phyloP scores from a whole-genome alignment of 1,140 invertebrate species.

The Pseudoatta argentina region DNA sequence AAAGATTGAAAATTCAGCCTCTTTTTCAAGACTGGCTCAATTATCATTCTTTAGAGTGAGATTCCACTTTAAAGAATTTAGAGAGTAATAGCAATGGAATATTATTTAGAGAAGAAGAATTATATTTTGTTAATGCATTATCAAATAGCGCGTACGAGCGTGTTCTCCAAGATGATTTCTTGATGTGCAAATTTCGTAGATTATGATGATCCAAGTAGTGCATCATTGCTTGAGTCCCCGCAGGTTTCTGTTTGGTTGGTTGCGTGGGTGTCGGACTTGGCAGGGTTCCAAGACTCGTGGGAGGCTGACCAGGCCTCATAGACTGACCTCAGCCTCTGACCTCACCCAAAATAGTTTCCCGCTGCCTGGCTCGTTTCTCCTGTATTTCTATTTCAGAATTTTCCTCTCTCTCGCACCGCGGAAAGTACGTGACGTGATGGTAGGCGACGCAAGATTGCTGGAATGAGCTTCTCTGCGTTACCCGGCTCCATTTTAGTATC shows the following conservation, averaged over 20 bases:
- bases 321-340: slow-evolving; percentile 87
- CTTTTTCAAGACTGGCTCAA: too few species aligned
- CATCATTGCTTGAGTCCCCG: slow-evolving; percentile 73
- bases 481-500: not conserved
- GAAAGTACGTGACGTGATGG: slow-evolving; percentile 16
- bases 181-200: slow-evolving; percentile 67
- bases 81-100: not conserved
- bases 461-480: slow-evolving; percentile 13
- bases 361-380: slow-evolving; percentile 73
- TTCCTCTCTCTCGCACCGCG: slow-evolving; percentile 68
- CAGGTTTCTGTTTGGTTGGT: slow-evolving; percentile 69
- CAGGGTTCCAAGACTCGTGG: slow-evolving; percentile 85
- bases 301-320: slow-evolving; percentile 86
- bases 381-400: slow-evolving; percentile 78
- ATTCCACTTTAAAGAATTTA: too few species aligned
- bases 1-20: too few species aligned
- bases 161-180: slow-evolving; percentile 67
- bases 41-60: too few species aligned
- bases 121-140: slow-evolving; percentile 5
- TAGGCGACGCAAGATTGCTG: slow-evolving; percentile 27
- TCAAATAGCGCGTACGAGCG: slow-evolving; percentile 63
- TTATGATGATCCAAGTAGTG: slow-evolving; percentile 65
- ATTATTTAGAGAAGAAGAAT: slow-evolving; percentile 62
- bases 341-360: slow-evolving; percentile 85
- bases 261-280: slow-evolving; percentile 84